These are phyloP conservation scores for Wasmannia auropunctata DNA, from an alignment of 1,140 invertebrate species.

Conservation along the genomic window DNA sequence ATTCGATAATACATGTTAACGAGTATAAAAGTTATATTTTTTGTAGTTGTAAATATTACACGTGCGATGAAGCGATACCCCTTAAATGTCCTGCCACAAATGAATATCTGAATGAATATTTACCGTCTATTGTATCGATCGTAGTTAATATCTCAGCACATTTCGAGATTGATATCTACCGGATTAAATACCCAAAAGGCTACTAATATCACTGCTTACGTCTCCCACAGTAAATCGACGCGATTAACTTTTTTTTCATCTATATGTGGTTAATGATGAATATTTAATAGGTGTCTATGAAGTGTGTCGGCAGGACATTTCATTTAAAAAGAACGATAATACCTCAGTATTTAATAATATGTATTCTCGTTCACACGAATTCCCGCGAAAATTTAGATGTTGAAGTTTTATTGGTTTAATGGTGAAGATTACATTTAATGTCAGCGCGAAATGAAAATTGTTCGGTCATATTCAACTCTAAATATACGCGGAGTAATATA, in stretches of 20 bases:
- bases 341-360: not conserved
- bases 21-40: not conserved
- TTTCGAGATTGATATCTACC: not conserved
- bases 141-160: not conserved
- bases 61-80: not conserved
- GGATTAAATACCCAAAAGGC: not conserved
- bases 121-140: not conserved
- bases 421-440: slow-evolving; percentile 11
- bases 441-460: slow-evolving; percentile 12
- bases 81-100: not conserved
- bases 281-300: not conserved
- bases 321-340: too few species aligned
- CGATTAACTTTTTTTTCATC: not conserved
- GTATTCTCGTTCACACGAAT: not conserved
- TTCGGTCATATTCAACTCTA: not conserved
- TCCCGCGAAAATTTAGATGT: not conserved
- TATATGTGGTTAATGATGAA: not conserved
- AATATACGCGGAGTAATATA: slow-evolving; percentile 14
- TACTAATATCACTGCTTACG: not conserved
- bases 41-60: not conserved
- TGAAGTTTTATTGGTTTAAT: not conserved
- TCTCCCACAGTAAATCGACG: not conserved
- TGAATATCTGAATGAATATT: too few species aligned
- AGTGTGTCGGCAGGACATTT: too few species aligned
- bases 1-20: not conserved